Base-by-base conservation (phyloP, 2,113 vertebrate genomes). In the Gracilinanus agilis region DNA sequence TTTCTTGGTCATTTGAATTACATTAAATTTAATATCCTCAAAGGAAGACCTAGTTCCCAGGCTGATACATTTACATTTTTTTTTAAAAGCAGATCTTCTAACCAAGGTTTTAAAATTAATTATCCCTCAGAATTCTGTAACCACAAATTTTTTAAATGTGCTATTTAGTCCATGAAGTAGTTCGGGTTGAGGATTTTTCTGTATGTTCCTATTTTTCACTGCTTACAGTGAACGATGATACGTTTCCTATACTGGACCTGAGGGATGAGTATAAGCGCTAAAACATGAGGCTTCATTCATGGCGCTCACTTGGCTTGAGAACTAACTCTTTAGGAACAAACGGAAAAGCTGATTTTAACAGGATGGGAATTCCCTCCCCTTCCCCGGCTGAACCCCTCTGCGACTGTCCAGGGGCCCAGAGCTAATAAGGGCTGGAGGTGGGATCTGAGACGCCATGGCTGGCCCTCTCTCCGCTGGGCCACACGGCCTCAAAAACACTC, bases 21-120 rank as follows among this genome's bases (percentile, higher is more conserved):
- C 54, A 94, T 96, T 92, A 91, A 94, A 90, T 95, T 93, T 12
- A 95, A 94, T 93, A 92, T 49, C 44, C 2, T 90, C 34, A 91
- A 93, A 92, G 58, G 53, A 91, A 94, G 8, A 92, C 8, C 91
- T 67, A 29, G 53, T 91, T 92, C 89, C 95, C 21, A 92, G 23
- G 16, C 19, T 13, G 61, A 24, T 54, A 94, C 1, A 93, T 49
- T 0, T 94, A 3, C 92, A 95, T 55, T 49, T 91, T 49, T 91
- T 89, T 13, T 23, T 12, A 67, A 67, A 90, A 90, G 25, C 53
- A 2, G 3, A 88, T 24, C n/a, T 61, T 56, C 53, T 10, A 9
- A 40, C 6, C 90, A 92, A 53, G 0, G 0, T 55, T 97, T 97
- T 90, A 29, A 90, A 93, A 92, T 27, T 0, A 3, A 93, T 94